Conservation (phyloP, 2,888 invertebrate genomes). For the Phortica okadai region DNA sequence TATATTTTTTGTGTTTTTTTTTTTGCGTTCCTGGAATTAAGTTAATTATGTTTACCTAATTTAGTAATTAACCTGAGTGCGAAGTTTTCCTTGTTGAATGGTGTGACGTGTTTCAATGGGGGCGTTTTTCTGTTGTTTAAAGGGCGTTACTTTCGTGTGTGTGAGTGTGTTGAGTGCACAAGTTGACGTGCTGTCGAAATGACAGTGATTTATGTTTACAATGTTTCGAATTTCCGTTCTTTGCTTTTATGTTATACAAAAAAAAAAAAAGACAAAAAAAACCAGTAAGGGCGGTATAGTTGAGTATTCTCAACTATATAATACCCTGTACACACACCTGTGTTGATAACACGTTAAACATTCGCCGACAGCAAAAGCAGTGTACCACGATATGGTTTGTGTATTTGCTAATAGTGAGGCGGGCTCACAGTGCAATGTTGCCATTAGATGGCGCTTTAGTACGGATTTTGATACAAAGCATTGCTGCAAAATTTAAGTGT, state of each 20-base stretch:
- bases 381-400: no score
- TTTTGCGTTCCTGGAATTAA: conserved; percentile 55
- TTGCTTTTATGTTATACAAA: neutral
- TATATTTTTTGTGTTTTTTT: conserved; percentile 45
- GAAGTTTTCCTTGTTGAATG: neutral
- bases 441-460: no score
- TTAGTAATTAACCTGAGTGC: conserved; percentile 61
- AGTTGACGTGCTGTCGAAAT: neutral
- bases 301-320: no score
- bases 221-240: neutral
- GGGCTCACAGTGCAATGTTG: no score
- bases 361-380: no score
- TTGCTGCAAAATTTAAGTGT: no score
- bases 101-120: neutral
- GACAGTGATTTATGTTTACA: conserved; percentile 1
- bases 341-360: no score
- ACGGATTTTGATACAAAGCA: no score
- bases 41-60: conserved; percentile 67
- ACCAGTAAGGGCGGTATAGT: no score
- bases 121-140: neutral
- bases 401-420: no score
- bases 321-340: no score
- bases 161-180: neutral
- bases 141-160: neutral
- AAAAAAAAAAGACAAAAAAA: neutral